These are phyloP conservation scores for Caerostris extrusa DNA, from an alignment of 1,140 invertebrate species.

Conservation along the genomic window DNA sequence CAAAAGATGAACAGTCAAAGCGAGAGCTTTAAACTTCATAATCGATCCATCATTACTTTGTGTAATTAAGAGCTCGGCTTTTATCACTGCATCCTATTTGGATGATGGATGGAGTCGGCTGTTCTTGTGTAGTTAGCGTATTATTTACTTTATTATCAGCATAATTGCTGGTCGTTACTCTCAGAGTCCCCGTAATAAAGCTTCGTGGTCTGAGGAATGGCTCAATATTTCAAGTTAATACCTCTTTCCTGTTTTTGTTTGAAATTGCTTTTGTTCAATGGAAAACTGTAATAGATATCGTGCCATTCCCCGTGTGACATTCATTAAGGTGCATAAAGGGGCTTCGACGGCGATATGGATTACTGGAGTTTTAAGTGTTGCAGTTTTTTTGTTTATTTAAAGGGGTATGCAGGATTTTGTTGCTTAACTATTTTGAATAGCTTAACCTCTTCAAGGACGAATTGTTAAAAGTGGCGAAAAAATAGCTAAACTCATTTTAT, in stretches of 20 bases:
- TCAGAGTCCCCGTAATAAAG: neutral
- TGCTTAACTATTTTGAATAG: no score
- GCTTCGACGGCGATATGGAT: no score
- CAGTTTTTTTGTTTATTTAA: no score
- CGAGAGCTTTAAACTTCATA: neutral
- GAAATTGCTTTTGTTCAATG: conserved; percentile 10
- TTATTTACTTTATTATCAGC: conserved; percentile 24
- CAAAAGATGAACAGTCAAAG: neutral
- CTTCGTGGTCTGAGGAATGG: neutral
- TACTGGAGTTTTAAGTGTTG: no score
- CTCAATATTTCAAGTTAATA: conserved; percentile 36
- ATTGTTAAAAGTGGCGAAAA: no score
- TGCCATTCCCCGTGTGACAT: neutral
- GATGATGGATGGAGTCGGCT: neutral
- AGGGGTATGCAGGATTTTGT: no score
- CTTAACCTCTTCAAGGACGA: no score
- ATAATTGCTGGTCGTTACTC: neutral
- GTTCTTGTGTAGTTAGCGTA: neutral
- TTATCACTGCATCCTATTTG: neutral
- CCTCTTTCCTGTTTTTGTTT: conserved; percentile 10
- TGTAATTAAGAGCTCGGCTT: neutral
- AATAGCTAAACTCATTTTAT: no score
- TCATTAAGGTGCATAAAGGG: neutral
- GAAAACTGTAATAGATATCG: neutral
- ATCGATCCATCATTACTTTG: neutral